phyloP scores from a whole-genome alignment of 2,797 vertebrate species.

The Alca torda region DNA sequence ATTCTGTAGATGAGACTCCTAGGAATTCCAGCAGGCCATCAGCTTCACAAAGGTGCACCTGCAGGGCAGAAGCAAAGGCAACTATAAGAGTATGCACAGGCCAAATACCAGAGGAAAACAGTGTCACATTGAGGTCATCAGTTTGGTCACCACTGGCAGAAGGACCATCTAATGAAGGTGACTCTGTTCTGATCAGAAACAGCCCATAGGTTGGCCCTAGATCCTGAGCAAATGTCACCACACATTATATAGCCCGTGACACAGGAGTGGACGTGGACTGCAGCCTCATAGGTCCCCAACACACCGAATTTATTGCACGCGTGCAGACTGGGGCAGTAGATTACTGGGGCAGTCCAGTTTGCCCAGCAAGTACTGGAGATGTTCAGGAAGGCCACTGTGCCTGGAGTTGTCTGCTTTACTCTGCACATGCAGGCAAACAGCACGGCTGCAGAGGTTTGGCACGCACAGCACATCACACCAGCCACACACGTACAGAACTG shows the following conservation, averaged over 20 bases:
- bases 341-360: not conserved
- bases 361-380: not conserved
- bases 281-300: fast-evolving
- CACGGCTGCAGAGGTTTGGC: not conserved
- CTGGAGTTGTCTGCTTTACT: not conserved
- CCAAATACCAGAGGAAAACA: not conserved
- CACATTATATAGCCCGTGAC: fast-evolving
- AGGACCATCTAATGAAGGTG: not conserved
- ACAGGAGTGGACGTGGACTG: fast-evolving
- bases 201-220: not conserved
- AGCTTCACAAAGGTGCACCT: conserved; percentile 98
- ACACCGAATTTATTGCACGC: fast-evolving
- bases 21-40: conserved; percentile 85
- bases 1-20: conserved; percentile 80
- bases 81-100: not conserved
- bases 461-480: not conserved
- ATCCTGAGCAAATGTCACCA: not conserved
- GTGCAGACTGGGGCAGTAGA: not conserved
- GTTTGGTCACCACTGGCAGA: not conserved
- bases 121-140: not conserved
- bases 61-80: conserved; percentile 5
- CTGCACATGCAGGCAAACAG: not conserved
- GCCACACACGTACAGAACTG: not conserved
- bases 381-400: not conserved
- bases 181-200: not conserved